Evolutionary conservation across 2,797 vertebrate species (phyloP), one percentile per base, ranked within the genome.

Genomic region (Discoglossus pictus): DNA sequence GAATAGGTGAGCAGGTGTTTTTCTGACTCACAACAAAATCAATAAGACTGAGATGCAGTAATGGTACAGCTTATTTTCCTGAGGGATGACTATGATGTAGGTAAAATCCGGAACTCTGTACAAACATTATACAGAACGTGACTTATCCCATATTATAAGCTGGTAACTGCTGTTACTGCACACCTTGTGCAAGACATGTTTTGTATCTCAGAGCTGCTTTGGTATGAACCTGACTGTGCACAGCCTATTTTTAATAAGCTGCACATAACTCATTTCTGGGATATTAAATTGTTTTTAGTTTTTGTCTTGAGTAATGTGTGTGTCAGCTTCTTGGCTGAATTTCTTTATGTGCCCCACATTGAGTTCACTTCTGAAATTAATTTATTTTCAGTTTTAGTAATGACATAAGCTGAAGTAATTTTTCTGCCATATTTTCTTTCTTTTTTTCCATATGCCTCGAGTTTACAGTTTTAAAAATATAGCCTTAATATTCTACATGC

Each of bases 321-420:
- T 62, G 50, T 70, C 51, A 62, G 38, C 47, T 62, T 69, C 53
- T 53, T 56, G 43, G 51, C 51, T 56, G 24, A 21, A 54, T 63
- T 47, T 47, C 59, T 23, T 40, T 54, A 63, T 47, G n/a, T 39
- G 13, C 27, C 46, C 34, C 23, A 40, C 51, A 54, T 62, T 70
- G 67, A 46, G 31, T 42, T 38, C 38, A 68, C 58, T 60, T 52
- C 17, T 42, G 36, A 59, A 60, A 68, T 60, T 2, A 60, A 15
- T 60, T 24, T 60, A 35, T 52, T 68, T 55, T 63, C 50, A 52
- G 36, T 63, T 62, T 63, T 43, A 61, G 51, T 62, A 62, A 50
- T 67, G 54, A 62, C 17, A 48, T 31, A 31, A 10, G 16, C 23
- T 6, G 31, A 6, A 27, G 42, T 66, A 56, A 66, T 56, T 66